Evolutionary conservation across 1,140 invertebrate species (phyloP).

Genomic region (Temnothorax curvispinosus): DNA sequence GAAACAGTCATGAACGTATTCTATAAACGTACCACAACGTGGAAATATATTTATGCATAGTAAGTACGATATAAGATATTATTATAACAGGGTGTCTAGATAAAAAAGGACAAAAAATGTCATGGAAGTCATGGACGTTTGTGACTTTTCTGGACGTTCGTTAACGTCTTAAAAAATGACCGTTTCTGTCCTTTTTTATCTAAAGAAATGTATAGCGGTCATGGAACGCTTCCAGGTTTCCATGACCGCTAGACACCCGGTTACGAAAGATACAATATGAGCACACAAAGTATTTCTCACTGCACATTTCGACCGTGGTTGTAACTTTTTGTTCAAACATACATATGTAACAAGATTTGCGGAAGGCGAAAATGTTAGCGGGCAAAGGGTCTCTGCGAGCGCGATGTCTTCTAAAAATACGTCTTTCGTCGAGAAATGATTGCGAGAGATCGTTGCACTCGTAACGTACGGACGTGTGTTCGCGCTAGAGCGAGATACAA

Average conservation of each 20-base stretch:
- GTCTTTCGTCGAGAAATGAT: constrained; percentile 14
- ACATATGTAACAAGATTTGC: neutral
- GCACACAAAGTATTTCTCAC: neutral
- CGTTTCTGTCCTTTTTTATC: too few relatives aligned
- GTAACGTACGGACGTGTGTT: neutral
- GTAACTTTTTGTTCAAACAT: neutral
- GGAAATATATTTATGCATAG: too few relatives aligned
- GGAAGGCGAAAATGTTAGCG: neutral
- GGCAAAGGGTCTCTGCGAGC: neutral
- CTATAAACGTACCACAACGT: too few relatives aligned
- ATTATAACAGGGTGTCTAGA: too few relatives aligned
- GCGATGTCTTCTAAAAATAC: constrained; percentile 36
- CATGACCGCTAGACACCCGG: too few relatives aligned
- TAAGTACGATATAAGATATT: too few relatives aligned
- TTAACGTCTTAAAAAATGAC: too few relatives aligned
- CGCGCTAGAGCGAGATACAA: neutral
- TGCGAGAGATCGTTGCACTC: neutral
- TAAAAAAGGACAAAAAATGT: too few relatives aligned
- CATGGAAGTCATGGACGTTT: too few relatives aligned
- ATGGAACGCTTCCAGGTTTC: too few relatives aligned
- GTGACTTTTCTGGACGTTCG: too few relatives aligned
- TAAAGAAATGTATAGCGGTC: too few relatives aligned
- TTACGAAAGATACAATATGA: neutral
- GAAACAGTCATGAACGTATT: constrained; percentile 78
- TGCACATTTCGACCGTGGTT: neutral